phyloP scores from a whole-genome alignment of 1,140 invertebrate species.

The Callitettix versicolor region DNA sequence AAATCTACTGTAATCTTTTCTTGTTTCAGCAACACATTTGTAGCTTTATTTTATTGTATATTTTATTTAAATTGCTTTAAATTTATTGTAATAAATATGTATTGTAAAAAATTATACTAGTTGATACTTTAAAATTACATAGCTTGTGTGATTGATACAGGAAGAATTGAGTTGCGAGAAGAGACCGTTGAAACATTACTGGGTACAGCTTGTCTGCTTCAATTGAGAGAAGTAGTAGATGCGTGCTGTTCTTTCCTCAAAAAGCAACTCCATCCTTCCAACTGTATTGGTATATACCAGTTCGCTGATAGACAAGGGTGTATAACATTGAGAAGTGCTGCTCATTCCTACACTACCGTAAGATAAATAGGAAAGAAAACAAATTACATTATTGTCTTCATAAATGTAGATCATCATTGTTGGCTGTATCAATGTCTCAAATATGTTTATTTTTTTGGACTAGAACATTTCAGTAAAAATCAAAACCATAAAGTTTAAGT shows the following conservation, averaged over 20 bases:
- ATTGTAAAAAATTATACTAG: too few species aligned
- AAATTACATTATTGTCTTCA: too few species aligned
- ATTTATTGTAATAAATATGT: too few species aligned
- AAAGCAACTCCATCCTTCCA: constrained; percentile 86
- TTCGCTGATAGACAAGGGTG: constrained; percentile 88
- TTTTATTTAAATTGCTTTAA: too few species aligned
- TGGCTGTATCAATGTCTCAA: too few species aligned
- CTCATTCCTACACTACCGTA: constrained; percentile 56
- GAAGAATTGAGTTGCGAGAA: constrained; percentile 61
- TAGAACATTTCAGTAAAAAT: too few species aligned
- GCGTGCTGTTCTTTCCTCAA: constrained; percentile 83
- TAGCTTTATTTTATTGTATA: too few species aligned
- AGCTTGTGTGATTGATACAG: constrained; percentile 32
- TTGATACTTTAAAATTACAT: too few species aligned
- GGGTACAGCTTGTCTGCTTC: constrained; percentile 76
- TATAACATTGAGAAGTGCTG: constrained; percentile 60
- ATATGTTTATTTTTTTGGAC: neutral
- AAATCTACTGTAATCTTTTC: too few species aligned
- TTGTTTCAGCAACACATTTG: too few species aligned
- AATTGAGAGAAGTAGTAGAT: constrained; percentile 75
- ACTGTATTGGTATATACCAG: constrained; percentile 83
- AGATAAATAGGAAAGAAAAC: neutral
- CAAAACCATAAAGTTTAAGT: too few species aligned
- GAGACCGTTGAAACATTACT: constrained; percentile 78
- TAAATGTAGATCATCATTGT: too few species aligned